These are phyloP conservation scores for Fissipunctia ypsillon DNA, from an alignment of 2,888 invertebrate species.

Conservation along the genomic window DNA sequence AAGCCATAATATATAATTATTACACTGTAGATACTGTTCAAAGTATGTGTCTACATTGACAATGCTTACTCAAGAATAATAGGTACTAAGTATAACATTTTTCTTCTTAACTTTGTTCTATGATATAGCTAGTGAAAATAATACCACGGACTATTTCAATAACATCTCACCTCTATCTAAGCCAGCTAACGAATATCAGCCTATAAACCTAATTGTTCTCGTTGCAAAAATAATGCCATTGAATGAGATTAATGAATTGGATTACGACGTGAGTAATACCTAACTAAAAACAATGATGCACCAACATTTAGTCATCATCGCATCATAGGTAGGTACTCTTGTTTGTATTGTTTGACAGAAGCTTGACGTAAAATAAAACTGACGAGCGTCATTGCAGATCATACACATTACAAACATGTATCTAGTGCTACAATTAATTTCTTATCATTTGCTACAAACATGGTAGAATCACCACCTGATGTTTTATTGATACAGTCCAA, in stretches of 20 bases:
- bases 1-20: constrained; percentile 43
- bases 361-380: constrained; percentile 38
- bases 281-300: constrained; percentile 62
- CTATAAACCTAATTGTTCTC: constrained; percentile 10
- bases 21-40: constrained; percentile 22
- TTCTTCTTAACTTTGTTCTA: constrained; percentile 1
- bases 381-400: constrained; percentile 31
- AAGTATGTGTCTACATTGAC: constrained; percentile 12
- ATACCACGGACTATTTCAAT: background rate
- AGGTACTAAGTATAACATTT: background rate
- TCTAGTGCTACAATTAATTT: constrained; percentile 13
- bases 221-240: constrained; percentile 36
- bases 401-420: constrained; percentile 5
- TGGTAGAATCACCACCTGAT: background rate
- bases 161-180: background rate
- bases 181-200: constrained; percentile 3
- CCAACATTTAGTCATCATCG: constrained; percentile 50
- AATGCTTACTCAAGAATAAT: constrained; percentile 14
- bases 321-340: constrained; percentile 49
- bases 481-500: background rate
- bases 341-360: constrained; percentile 45
- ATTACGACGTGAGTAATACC: constrained; percentile 60
- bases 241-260: constrained; percentile 56
- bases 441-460: background rate
- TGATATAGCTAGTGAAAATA: background rate